Evolutionary conservation across 2,113 vertebrate genomes (phyloP).

Genomic region (Apistogramma diplotaenia): DNA sequence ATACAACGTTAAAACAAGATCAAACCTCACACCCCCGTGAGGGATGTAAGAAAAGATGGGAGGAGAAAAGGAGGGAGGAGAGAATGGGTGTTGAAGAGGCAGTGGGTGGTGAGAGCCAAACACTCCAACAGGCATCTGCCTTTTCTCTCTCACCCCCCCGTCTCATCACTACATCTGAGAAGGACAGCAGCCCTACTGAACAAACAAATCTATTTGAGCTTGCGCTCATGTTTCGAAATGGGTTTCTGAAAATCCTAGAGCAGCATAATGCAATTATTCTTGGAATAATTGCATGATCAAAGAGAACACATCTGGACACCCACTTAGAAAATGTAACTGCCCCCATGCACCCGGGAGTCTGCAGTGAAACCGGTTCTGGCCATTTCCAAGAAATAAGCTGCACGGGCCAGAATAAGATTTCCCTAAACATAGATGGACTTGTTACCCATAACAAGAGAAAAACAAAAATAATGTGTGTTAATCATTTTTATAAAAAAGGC

Average conservation of each 20-base stretch:
- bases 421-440: background rate
- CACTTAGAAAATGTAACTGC: background rate
- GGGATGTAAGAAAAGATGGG: conserved; percentile 23
- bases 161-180: background rate
- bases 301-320: background rate
- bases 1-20: conserved; percentile 31
- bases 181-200: background rate
- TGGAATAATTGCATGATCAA: background rate
- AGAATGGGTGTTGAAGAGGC: conserved; percentile 11
- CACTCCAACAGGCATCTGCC: background rate
- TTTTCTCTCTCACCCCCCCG: background rate
- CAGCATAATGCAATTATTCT: background rate
- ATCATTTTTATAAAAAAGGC: no score
- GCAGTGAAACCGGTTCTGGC: background rate
- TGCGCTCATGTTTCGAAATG: background rate
- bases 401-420: background rate
- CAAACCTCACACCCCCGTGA: conserved; percentile 43
- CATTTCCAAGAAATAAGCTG: background rate
- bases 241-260: background rate
- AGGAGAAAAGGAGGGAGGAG: conserved; percentile 28
- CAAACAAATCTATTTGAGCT: background rate
- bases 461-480: background rate
- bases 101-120: conserved; percentile 28
- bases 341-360: background rate
- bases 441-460: background rate